Evolutionary conservation across 2,888 invertebrate species (phyloP), one percentile per base, ranked within the genome.

Genomic region (Agrochola lychnidis): DNA sequence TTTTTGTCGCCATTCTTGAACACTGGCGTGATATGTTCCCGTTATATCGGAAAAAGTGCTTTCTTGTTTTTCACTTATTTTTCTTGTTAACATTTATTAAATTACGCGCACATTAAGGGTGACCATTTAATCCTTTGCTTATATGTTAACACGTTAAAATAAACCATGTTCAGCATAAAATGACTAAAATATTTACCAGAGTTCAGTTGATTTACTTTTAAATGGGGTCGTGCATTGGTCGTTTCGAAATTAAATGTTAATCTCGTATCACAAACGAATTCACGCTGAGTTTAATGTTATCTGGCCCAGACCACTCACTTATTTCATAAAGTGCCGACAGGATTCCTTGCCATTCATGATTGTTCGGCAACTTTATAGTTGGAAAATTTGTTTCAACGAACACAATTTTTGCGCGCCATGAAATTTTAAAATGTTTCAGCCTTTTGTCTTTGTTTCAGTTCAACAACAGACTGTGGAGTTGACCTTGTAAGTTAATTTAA

Each of bases 391-490:
- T 81, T 82, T 70, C 67, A 77, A 40, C 48, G 61, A 80, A 71
- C 57, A 66, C 51, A 59, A 66, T 64, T 80, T 68, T 63, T 69
- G 25, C 73, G 63, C 56, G 69, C 45, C 22, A 25, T 71, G 70
- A 25, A 71, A 69, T 69, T 48, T 59, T n/a, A 79, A 70, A 73
- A 74, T 64, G 45, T 62, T 63, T 57, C 3, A 69, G 71, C 12
- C 2, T 67, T 67, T 72, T 72, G n/a, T 79, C 83, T 83, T 83
- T 92, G 90, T 95, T 94, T 76, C 94, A 95, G 95, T 93, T 85
- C 94, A 93, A 89, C 94, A 94, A 80, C 95, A 94, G 80, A 93
- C 95, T 9, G 94, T 96, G 82, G 94, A 96, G 89, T 89, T 96
- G 76, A 91, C 94, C 68, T 86, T 96, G 96, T 96, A 90, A 96